A percentile compares a stretch with the other conserved stretches of the same genome.
Evolutionary conservation across 2,888 invertebrate species (phyloP).

Genomic region (Petrolisthes manimaculis): DNA sequence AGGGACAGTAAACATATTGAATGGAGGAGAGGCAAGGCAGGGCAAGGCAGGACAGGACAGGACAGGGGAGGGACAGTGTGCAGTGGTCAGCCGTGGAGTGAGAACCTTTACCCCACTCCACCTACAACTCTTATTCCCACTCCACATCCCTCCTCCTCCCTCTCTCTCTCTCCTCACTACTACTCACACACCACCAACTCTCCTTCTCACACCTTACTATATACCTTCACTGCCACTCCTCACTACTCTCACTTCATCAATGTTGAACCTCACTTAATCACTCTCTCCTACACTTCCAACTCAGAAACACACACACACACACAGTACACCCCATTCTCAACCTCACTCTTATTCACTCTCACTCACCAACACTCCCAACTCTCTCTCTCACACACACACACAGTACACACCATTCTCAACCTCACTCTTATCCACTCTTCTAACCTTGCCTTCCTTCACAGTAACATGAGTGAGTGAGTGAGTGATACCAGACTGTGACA

Average conservation of each 20-base stretch:
- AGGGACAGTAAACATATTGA: background rate
- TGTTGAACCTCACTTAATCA: background rate
- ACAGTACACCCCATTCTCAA: background rate
- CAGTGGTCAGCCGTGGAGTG: background rate
- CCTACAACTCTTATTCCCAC: background rate
- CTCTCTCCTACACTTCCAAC: background rate
- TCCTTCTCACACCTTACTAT: too few species aligned
- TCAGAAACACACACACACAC: background rate
- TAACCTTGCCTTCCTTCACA: too few species aligned
- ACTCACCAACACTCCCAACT: background rate
- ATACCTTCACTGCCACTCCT: too few species aligned
- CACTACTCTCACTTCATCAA: too few species aligned
- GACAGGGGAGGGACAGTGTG: background rate
- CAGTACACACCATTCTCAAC: background rate
- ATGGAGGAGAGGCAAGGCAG: background rate
- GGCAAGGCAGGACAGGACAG: background rate
- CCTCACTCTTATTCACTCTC: too few species aligned
- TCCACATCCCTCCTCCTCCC: background rate
- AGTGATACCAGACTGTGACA: too few species aligned
- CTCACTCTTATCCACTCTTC: too few species aligned
- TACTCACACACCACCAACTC: background rate
- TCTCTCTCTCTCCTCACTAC: background rate
- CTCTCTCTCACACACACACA: background rate
- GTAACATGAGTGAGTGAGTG: too few species aligned
- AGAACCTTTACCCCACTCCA: too few species aligned